Percentiles rank a stretch among this genome's conserved stretches.
Evolutionary conservation across 37 sponge, comb jelly and placozoan species (phyloP).

Genomic region (Eunapius fragilis): DNA sequence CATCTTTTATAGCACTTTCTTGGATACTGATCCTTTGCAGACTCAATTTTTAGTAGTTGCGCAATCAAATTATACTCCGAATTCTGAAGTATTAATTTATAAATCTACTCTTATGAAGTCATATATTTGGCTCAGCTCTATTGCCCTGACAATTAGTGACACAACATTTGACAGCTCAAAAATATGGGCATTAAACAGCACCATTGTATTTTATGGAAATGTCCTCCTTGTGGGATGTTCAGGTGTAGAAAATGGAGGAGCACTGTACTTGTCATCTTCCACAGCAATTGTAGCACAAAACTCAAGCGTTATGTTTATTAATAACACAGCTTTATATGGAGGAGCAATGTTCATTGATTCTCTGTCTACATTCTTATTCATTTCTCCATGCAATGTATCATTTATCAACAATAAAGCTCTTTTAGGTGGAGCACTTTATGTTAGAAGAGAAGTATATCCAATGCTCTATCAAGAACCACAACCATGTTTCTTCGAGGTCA

Average conservation of each 20-base stretch:
- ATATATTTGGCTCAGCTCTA: too few relatives aligned
- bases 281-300: background rate
- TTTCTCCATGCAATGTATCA: background rate
- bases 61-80: too few relatives aligned
- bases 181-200: background rate
- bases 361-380: background rate
- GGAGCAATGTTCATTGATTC: background rate
- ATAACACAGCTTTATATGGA: slow-evolving; percentile 4
- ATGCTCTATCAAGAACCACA: too few relatives aligned
- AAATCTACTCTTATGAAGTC: too few relatives aligned
- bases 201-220: background rate
- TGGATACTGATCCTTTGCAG: too few relatives aligned
- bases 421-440: slow-evolving; percentile 9
- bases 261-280: background rate
- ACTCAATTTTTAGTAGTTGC: too few relatives aligned
- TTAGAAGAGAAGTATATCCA: background rate
- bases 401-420: slow-evolving; percentile 13
- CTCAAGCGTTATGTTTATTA: background rate
- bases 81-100: too few relatives aligned
- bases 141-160: background rate
- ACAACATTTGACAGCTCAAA: background rate
- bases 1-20: too few relatives aligned
- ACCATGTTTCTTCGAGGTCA: slow-evolving; percentile 10
- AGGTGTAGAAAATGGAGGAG: background rate
- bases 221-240: background rate